Evolutionary conservation across 1,140 invertebrate species (phyloP).

Genomic region (Drosophila ohnishii): DNA sequence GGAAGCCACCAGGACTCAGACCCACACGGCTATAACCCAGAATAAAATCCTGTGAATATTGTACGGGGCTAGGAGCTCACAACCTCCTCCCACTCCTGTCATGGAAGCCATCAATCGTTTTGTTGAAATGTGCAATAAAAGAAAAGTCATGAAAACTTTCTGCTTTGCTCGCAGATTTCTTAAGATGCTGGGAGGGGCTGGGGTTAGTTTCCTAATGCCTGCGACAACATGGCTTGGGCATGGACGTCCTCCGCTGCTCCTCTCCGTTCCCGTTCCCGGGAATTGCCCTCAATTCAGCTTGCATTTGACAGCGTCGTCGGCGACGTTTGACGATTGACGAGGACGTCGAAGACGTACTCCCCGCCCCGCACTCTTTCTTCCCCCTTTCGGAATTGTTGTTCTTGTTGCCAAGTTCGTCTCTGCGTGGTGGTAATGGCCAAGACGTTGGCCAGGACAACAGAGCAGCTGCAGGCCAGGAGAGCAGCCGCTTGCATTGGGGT

Average conservation of each 20-base stretch:
- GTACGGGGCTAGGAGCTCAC: slow-evolving; percentile 17
- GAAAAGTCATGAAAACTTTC: slow-evolving; percentile 83
- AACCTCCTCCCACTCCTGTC: slow-evolving; percentile 53
- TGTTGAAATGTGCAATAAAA: slow-evolving; percentile 83
- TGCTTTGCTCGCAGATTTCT: slow-evolving; percentile 77
- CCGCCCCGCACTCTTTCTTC: neutral
- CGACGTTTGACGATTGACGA: slow-evolving; percentile 83
- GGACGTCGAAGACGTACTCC: slow-evolving; percentile 66
- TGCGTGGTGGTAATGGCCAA: slow-evolving; percentile 63
- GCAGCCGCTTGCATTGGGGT: neutral
- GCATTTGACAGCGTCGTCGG: slow-evolving; percentile 77
- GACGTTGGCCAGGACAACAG: slow-evolving; percentile 41
- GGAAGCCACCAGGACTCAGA: slow-evolving; percentile 36
- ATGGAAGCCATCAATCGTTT: slow-evolving; percentile 83
- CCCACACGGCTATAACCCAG: slow-evolving; percentile 20
- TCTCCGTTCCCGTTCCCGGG: slow-evolving; percentile 16
- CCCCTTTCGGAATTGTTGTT: slow-evolving; percentile 22
- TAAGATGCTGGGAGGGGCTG: slow-evolving; percentile 21
- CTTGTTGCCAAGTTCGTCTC: slow-evolving; percentile 53
- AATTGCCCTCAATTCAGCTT: slow-evolving; percentile 60
- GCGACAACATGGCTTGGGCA: slow-evolving; percentile 68
- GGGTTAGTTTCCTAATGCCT: slow-evolving; percentile 72
- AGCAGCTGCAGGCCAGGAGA: slow-evolving; percentile 6
- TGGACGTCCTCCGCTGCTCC: slow-evolving; percentile 19
- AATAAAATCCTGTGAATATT: slow-evolving; percentile 78